Conservation (phyloP, 2,113 vertebrate species). For the Meles meles region DNA sequence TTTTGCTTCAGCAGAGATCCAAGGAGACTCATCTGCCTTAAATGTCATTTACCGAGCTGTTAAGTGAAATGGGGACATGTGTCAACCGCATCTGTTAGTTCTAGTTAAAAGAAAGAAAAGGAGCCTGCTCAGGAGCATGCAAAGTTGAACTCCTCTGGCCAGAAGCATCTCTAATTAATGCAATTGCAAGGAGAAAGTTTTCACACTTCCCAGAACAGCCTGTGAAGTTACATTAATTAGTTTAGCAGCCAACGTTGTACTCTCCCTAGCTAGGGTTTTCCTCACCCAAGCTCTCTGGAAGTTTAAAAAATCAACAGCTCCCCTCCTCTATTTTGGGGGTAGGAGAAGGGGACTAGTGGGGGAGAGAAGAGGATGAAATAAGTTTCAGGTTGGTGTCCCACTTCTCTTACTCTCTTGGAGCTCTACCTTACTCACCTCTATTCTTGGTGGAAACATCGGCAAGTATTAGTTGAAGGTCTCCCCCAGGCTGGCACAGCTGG, state of each 20-base stretch:
- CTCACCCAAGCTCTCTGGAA: not conserved
- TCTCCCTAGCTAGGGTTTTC: not conserved
- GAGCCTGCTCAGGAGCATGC: constrained; percentile 54
- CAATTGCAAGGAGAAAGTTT: constrained; percentile 80
- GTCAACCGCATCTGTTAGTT: constrained; percentile 82
- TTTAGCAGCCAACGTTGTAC: constrained; percentile 76
- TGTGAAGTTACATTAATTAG: constrained; percentile 82
- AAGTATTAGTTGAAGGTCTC: not conserved
- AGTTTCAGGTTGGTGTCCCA: constrained; percentile 62
- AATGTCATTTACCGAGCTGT: constrained; percentile 80
- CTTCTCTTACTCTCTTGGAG: not conserved
- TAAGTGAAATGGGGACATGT: constrained; percentile 79
- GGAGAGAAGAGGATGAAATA: constrained; percentile 60
- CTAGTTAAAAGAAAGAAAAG: constrained; percentile 78
- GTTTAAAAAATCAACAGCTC: constrained; percentile 72
- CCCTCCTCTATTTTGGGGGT: not conserved
- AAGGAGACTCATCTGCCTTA: constrained; percentile 77
- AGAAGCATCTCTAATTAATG: constrained; percentile 80
- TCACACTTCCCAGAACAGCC: constrained; percentile 76
- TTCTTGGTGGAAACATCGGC: not conserved
- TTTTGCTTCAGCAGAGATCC: constrained; percentile 50
- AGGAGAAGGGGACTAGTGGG: not conserved
- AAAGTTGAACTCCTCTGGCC: constrained; percentile 76
- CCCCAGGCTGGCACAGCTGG: not conserved
- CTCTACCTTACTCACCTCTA: not conserved